Conservation (phyloP, 1,140 invertebrate species). For the Orussus abietinus region DNA sequence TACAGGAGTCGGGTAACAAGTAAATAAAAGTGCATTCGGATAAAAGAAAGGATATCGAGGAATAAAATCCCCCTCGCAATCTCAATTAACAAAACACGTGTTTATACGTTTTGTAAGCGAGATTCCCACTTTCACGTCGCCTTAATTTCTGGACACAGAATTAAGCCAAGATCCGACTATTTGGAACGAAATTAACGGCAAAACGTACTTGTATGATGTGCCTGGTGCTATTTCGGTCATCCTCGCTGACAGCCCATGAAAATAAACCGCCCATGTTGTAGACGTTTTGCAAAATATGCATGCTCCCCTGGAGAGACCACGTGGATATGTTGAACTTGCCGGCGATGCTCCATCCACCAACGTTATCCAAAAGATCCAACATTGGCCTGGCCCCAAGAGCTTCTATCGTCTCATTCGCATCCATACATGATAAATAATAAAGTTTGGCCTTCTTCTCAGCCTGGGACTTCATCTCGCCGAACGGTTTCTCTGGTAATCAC, state of each 20-base stretch:
- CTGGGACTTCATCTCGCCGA: slow-evolving; percentile 63
- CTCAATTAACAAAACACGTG: too few species aligned
- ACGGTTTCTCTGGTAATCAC: slow-evolving; percentile 58
- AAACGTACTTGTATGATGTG: slow-evolving; percentile 81
- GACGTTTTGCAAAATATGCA: slow-evolving; percentile 79
- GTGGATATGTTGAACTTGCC: slow-evolving; percentile 58
- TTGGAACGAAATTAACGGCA: too few species aligned
- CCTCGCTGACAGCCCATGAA: slow-evolving; percentile 86
- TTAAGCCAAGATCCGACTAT: too few species aligned
- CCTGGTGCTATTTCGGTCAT: slow-evolving; percentile 85
- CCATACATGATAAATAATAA: slow-evolving; percentile 92
- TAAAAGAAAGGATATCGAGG: too few species aligned
- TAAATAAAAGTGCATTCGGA: too few species aligned
- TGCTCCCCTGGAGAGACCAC: slow-evolving; percentile 73
- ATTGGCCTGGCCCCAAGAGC: slow-evolving; percentile 76
- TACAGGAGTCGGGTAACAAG: too few species aligned
- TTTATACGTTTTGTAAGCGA: too few species aligned
- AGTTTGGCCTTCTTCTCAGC: slow-evolving; percentile 85
- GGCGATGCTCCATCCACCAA: slow-evolving; percentile 76
- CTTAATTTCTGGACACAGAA: too few species aligned
- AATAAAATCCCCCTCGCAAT: too few species aligned
- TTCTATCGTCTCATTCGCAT: slow-evolving; percentile 88
- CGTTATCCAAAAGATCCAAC: slow-evolving; percentile 65
- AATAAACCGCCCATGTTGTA: slow-evolving; percentile 89
- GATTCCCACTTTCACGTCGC: too few species aligned